phyloP scores from a whole-genome alignment of 2,888 invertebrate genomes.

The Ophion slaviceki region DNA sequence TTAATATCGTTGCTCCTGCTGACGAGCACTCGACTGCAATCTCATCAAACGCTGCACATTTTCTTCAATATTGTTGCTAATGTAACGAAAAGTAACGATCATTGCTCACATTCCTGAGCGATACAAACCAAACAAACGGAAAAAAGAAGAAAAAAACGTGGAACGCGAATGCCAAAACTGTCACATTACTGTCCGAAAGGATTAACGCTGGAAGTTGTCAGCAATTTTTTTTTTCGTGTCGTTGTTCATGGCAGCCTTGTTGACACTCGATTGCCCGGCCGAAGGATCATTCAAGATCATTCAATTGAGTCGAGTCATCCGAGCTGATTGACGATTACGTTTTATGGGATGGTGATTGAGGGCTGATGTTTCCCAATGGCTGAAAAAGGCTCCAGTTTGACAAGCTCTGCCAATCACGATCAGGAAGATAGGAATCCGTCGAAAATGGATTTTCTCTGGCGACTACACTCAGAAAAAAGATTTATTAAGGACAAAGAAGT shows the following conservation, averaged over 20 bases:
- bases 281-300: neutral
- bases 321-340: too few relatives aligned
- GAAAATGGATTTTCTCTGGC: too few relatives aligned
- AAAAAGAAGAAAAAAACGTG: constrained; percentile 28
- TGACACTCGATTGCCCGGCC: neutral
- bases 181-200: constrained; percentile 44
- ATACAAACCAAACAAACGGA: neutral
- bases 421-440: too few relatives aligned
- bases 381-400: too few relatives aligned
- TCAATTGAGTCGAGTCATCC: too few relatives aligned
- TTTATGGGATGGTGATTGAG: too few relatives aligned
- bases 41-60: constrained; percentile 37
- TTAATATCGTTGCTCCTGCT: neutral
- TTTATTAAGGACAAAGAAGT: too few relatives aligned
- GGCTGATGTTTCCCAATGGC: too few relatives aligned
- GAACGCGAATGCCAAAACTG: constrained; percentile 41
- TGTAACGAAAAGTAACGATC: constrained; percentile 13
- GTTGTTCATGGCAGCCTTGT: constrained; percentile 4
- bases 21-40: neutral
- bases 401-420: too few relatives aligned
- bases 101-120: constrained; percentile 21
- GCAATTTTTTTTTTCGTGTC: neutral
- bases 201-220: constrained; percentile 49
- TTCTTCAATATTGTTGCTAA: neutral
- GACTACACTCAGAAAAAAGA: too few relatives aligned